Evolutionary conservation across 92 coral and sea anemone genomes (phyloP).

Genomic region (Actinernus sp.): DNA sequence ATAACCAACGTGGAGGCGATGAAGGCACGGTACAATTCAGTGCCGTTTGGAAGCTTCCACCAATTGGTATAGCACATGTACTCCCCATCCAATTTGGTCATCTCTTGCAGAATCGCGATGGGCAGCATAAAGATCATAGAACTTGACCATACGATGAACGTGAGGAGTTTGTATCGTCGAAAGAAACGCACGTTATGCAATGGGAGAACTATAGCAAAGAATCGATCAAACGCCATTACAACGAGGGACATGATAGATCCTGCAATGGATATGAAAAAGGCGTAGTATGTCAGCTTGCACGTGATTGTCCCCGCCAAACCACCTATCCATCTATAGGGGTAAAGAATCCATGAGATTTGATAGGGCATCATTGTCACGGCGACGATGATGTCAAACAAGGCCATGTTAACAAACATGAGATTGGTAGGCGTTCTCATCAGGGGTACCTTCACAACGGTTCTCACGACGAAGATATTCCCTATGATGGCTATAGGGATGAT

Average conservation of each 20-base stretch:
- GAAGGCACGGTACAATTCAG: background rate
- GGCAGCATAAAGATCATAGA: constrained; percentile 8
- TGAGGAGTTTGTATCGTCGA: constrained; percentile 4
- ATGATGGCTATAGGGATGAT: constrained; percentile 7
- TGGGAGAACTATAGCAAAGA: constrained; percentile 14
- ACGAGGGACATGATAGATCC: constrained; percentile 5
- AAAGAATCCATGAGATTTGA: background rate
- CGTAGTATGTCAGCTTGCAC: constrained; percentile 1
- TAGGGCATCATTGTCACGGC: constrained; percentile 2
- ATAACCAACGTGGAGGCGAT: background rate
- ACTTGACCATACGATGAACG: constrained; percentile 1
- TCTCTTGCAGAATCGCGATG: background rate
- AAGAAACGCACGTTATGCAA: background rate
- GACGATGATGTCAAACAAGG: constrained; percentile 3
- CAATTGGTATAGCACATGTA: background rate
- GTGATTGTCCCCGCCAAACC: background rate
- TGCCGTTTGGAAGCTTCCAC: background rate
- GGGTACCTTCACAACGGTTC: constrained; percentile 9
- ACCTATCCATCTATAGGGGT: background rate
- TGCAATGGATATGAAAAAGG: background rate
- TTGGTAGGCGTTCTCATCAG: constrained; percentile 10
- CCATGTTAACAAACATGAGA: constrained; percentile 21
- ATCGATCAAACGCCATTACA: constrained; percentile 17
- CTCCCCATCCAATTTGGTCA: background rate
- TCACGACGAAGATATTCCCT: constrained; percentile 8